These are phyloP conservation scores for Corythoichthys intestinalis DNA, from an alignment of 2,113 vertebrate genomes.

Conservation along the genomic window DNA sequence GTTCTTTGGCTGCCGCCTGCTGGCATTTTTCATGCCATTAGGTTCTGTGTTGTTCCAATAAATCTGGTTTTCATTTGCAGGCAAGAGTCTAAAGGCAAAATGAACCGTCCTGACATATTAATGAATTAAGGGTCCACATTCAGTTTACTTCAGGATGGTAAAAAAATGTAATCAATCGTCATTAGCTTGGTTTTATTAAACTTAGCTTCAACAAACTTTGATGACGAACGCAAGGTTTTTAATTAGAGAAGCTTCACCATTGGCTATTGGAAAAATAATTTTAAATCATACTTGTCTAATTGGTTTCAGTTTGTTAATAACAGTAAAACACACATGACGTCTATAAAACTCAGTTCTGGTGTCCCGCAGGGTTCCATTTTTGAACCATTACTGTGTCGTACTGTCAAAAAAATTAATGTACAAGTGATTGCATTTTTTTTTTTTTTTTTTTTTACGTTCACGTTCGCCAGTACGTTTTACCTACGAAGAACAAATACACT, in stretches of 20 bases:
- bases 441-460: too few relatives aligned
- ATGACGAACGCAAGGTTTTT: background rate
- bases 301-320: background rate
- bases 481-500: too few relatives aligned
- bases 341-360: background rate
- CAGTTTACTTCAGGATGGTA: background rate
- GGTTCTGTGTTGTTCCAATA: background rate
- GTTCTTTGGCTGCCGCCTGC: slow-evolving; percentile 18
- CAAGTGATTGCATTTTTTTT: too few relatives aligned
- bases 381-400: background rate
- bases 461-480: too few relatives aligned
- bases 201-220: background rate
- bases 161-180: too few relatives aligned
- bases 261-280: background rate
- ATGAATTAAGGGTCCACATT: background rate
- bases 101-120: background rate
- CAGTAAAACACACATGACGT: background rate
- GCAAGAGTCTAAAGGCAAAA: background rate
- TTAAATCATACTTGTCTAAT: background rate
- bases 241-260: background rate
- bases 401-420: too few relatives aligned
- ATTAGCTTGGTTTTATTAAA: too few relatives aligned
- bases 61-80: background rate
- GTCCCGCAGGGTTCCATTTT: background rate
- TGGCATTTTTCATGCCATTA: slow-evolving; percentile 8